phyloP scores from a whole-genome alignment of 2,797 vertebrate species.

The Zalophus californianus region DNA sequence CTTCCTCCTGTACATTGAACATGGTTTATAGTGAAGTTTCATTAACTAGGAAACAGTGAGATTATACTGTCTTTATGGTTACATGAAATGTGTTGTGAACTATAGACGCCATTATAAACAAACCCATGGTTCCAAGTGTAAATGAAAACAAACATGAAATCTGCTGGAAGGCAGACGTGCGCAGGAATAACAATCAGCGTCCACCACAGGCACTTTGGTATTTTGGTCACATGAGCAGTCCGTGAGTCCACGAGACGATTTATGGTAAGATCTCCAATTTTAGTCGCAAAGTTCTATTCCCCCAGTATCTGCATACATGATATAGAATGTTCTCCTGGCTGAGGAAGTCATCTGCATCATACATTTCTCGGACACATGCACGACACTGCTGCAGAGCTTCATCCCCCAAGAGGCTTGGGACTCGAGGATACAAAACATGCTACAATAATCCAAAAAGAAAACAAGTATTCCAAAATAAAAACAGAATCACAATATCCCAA shows the following conservation, averaged over 20 bases:
- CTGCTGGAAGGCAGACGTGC: constrained; percentile 23
- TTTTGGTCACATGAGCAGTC: constrained; percentile 79
- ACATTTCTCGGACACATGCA: neutral
- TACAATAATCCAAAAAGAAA: constrained; percentile 79
- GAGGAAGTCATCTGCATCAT: constrained; percentile 65
- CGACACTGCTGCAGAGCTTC: neutral
- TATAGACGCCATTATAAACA: neutral
- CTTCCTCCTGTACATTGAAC: neutral
- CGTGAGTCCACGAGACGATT: neutral
- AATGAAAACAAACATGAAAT: neutral
- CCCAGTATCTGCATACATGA: constrained; percentile 41
- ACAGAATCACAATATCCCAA: neutral
- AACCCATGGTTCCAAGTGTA: neutral
- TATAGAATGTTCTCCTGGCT: constrained; percentile 63
- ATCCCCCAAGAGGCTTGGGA: neutral
- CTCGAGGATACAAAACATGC: neutral
- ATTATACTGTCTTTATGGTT: neutral
- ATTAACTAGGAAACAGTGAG: neutral
- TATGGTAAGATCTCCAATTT: neutral
- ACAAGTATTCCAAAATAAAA: constrained; percentile 59
- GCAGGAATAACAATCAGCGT: constrained; percentile 67
- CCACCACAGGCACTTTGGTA: constrained; percentile 87
- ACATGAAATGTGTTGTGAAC: neutral
- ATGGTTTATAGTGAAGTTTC: neutral
- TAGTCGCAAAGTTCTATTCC: constrained; percentile 77